Evolutionary conservation across 2,797 vertebrate genomes (phyloP).

Genomic region (Discoglossus pictus): DNA sequence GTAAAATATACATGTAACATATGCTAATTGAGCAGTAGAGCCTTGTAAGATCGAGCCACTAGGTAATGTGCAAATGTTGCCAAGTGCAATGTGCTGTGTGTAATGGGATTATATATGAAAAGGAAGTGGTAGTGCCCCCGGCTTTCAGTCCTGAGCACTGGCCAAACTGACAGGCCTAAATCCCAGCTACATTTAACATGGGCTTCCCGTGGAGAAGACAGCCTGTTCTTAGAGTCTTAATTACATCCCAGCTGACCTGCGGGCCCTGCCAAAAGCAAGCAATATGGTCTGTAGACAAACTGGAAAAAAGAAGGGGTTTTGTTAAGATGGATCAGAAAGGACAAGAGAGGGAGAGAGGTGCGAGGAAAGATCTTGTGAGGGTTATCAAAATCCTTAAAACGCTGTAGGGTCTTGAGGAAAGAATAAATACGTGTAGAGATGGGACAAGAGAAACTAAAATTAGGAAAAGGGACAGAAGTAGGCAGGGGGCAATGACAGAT

Average conservation of each 20-base stretch:
- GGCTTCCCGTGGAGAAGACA: slow-evolving; percentile 92
- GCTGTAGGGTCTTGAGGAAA: slow-evolving; percentile 52
- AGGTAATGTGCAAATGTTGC: slow-evolving; percentile 75
- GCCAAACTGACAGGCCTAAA: slow-evolving; percentile 85
- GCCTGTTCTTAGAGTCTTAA: slow-evolving; percentile 89
- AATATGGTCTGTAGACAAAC: slow-evolving; percentile 87
- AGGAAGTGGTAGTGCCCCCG: slow-evolving; percentile 85
- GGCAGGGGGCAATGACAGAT: slow-evolving; percentile 10
- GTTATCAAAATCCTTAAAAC: slow-evolving; percentile 27
- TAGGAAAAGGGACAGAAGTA: neutral
- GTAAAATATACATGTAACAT: slow-evolving; percentile 96
- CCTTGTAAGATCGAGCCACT: slow-evolving; percentile 71
- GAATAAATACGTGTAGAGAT: slow-evolving; percentile 28
- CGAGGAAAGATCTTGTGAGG: slow-evolving; percentile 56
- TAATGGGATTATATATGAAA: slow-evolving; percentile 94
- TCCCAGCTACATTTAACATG: slow-evolving; percentile 94
- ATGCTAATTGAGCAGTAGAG: slow-evolving; percentile 84
- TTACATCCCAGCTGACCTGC: slow-evolving; percentile 93
- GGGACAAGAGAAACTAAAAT: slow-evolving; percentile 9
- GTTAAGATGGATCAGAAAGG: slow-evolving; percentile 59
- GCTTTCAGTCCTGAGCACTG: slow-evolving; percentile 81
- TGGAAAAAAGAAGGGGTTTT: slow-evolving; percentile 67
- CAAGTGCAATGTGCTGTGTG: slow-evolving; percentile 79
- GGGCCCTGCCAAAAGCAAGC: slow-evolving; percentile 81
- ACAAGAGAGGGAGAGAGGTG: slow-evolving; percentile 62